phyloP scores from a whole-genome alignment of 2,113 vertebrate genomes.

The Neogale vison region DNA sequence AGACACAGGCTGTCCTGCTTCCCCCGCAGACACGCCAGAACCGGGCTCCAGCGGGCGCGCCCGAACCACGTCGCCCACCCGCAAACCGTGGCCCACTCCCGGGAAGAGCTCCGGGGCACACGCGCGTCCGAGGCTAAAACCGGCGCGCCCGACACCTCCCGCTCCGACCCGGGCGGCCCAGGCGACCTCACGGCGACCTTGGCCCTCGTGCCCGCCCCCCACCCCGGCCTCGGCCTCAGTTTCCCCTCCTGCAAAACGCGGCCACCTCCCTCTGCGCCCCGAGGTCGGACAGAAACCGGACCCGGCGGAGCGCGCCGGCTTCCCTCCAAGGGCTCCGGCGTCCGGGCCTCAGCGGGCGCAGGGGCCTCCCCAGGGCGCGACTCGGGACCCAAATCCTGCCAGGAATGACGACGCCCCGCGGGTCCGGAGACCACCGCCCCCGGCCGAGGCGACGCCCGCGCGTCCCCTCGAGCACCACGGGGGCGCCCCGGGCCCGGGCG shows the following conservation, averaged over 20 bases:
- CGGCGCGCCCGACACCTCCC: background rate
- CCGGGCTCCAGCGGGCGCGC: background rate
- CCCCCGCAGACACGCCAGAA: background rate
- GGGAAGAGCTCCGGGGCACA: too few relatives aligned
- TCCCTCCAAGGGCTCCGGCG: background rate
- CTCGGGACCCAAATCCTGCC: conserved; percentile 12
- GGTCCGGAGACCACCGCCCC: background rate
- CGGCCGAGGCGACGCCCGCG: background rate
- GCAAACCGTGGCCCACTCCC: background rate
- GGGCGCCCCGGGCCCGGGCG: too few relatives aligned
- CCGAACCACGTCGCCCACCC: background rate
- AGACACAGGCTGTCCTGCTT: background rate
- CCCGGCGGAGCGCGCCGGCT: background rate
- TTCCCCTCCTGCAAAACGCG: background rate
- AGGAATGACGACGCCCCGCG: conserved; percentile 55
- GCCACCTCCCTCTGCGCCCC: background rate
- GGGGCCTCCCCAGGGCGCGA: background rate
- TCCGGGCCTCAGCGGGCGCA: background rate
- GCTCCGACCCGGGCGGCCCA: background rate
- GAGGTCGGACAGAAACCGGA: background rate
- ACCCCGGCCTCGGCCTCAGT: background rate
- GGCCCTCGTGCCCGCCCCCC: background rate
- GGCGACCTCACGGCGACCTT: conserved; percentile 23
- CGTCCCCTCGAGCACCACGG: too few relatives aligned
- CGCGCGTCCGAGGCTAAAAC: too few relatives aligned